phyloP scores from a whole-genome alignment of 2,797 vertebrate species.

The Sebastes itinus region DNA sequence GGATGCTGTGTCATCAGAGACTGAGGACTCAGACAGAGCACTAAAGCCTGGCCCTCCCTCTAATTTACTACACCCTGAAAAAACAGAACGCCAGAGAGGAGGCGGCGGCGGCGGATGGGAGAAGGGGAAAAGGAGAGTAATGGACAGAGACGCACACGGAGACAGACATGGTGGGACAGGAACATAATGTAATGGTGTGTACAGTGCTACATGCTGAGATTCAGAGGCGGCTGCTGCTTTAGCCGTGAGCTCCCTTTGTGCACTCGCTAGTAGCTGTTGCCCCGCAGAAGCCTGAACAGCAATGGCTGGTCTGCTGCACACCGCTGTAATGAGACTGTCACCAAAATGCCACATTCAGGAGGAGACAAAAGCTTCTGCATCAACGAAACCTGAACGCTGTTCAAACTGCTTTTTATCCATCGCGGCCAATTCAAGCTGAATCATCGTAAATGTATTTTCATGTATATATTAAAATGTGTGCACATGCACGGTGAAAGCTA shows the following conservation, averaged over 20 bases:
- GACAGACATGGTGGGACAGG: conserved; percentile 25
- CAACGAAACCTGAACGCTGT: not conserved
- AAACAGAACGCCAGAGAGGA: conserved; percentile 18
- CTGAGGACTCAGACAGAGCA: conserved; percentile 79
- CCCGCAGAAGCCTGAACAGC: conserved; percentile 28
- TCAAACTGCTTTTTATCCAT: not conserved
- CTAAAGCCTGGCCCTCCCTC: conserved; percentile 75
- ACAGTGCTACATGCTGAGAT: conserved; percentile 39
- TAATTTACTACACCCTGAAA: conserved; percentile 78
- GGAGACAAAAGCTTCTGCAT: not conserved
- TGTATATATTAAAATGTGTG: not conserved
- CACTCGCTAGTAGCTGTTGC: conserved; percentile 38
- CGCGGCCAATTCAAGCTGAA: conserved; percentile 9
- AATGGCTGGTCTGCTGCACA: conserved; percentile 21
- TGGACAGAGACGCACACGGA: conserved; percentile 36
- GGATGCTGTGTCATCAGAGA: conserved; percentile 85
- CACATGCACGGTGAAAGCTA: not conserved
- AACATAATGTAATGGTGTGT: conserved; percentile 52
- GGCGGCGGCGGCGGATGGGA: conserved; percentile 15
- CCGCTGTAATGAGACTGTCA: not conserved
- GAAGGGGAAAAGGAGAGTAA: conserved; percentile 37
- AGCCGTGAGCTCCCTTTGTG: conserved; percentile 28
- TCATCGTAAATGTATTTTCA: not conserved
- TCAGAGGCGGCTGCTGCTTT: conserved; percentile 30
- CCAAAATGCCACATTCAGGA: not conserved